Percentiles rank a stretch among this genome's conserved stretches.
phyloP scores from a whole-genome alignment of 2,113 vertebrate species.

The Catharus bicknelli region DNA sequence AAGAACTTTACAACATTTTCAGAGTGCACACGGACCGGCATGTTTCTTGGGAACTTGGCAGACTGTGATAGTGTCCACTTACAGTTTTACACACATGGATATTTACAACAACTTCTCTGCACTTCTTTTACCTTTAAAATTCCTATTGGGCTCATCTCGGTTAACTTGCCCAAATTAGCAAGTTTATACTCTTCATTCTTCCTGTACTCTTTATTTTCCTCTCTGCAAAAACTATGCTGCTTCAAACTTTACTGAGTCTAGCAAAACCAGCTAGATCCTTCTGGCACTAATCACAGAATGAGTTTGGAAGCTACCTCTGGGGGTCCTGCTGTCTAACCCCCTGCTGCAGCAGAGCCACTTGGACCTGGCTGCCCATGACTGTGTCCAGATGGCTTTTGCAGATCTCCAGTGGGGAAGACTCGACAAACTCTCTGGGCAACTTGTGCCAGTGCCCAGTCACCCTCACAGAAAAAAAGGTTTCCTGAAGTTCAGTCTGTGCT shows the following conservation, averaged over 20 bases:
- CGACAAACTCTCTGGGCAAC: background rate
- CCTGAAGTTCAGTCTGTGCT: background rate
- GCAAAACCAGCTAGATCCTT: background rate
- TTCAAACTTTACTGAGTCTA: background rate
- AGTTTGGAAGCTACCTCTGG: background rate
- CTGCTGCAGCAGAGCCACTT: background rate
- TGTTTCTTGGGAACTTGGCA: background rate
- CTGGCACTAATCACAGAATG: background rate
- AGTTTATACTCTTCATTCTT: background rate
- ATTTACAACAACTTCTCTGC: background rate
- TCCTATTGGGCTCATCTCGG: background rate
- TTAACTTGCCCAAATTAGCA: background rate
- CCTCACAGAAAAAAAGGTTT: background rate
- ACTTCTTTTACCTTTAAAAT: background rate
- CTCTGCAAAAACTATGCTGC: background rate
- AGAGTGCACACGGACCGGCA: background rate
- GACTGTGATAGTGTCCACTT: fast-evolving
- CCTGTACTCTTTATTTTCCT: background rate
- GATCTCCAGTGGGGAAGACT: background rate
- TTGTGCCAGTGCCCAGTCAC: background rate
- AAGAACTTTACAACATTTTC: background rate
- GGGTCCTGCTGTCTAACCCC: background rate
- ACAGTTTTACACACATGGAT: background rate
- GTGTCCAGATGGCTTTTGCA: background rate
- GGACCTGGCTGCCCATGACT: background rate